Evolutionary conservation across 2,888 invertebrate species (phyloP).

Genomic region (Thymelicus sylvestris): DNA sequence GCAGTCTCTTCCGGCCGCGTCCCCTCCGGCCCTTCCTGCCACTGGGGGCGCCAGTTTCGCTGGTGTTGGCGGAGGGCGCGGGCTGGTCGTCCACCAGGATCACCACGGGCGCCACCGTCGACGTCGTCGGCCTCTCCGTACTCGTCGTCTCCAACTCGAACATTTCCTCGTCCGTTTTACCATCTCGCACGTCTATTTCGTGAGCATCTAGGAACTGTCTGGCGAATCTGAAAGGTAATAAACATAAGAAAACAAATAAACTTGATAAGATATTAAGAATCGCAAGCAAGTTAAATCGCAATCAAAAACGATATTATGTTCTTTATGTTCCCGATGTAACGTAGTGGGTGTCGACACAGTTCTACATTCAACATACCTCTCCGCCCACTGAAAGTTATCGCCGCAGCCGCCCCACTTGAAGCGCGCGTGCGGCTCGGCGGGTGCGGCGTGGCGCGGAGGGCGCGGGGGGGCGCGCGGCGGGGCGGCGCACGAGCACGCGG

Average conservation of each 20-base stretch:
- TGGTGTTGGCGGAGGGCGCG: constrained; percentile 63
- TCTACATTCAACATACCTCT: constrained; percentile 61
- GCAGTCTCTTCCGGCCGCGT: constrained; percentile 66
- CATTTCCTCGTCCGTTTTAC: constrained; percentile 68
- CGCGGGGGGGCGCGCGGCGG: constrained; percentile 87
- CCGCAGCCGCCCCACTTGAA: constrained; percentile 96
- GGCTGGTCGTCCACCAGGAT: constrained; percentile 79
- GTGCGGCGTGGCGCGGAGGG: constrained; percentile 85
- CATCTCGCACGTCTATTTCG: constrained; percentile 80
- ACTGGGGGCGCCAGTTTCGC: constrained; percentile 60
- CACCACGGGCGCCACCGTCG: constrained; percentile 69
- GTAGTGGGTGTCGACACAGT: too few relatives aligned
- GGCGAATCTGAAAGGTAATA: constrained; percentile 80
- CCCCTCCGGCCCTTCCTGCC: constrained; percentile 67
- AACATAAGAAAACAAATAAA: too few relatives aligned
- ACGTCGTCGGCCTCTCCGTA: constrained; percentile 60
- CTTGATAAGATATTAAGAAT: too few relatives aligned
- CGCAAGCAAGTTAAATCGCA: too few relatives aligned
- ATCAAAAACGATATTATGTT: too few relatives aligned
- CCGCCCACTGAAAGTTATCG: constrained; percentile 91
- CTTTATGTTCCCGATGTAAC: too few relatives aligned
- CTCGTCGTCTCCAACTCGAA: constrained; percentile 69
- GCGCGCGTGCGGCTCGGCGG: constrained; percentile 88
- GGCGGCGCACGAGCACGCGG: constrained; percentile 91
- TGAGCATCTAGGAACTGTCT: constrained; percentile 89